Percentiles rank a stretch among this genome's conserved stretches.
Evolutionary conservation across 2,888 invertebrate species (phyloP).

Genomic region (Salpingus planirostris): DNA sequence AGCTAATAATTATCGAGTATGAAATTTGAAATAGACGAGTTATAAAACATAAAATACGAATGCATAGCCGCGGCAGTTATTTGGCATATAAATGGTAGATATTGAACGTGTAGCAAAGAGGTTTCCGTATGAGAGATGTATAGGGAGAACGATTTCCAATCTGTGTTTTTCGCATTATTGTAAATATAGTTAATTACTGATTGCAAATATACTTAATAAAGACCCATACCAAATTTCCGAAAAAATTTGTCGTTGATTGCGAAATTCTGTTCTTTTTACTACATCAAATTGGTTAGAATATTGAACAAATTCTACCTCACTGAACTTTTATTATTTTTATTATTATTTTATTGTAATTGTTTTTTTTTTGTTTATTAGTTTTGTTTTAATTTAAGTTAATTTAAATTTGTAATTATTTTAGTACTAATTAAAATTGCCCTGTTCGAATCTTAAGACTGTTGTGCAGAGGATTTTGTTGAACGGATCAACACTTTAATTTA

Average conservation of each 20-base stretch:
- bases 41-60: constrained; percentile 15
- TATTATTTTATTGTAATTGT: constrained; percentile 19
- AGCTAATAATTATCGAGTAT: constrained; percentile 6
- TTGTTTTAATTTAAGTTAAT: constrained; percentile 23
- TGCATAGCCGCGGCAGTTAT: constrained; percentile 14
- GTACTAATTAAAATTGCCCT: constrained; percentile 25
- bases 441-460: constrained; percentile 35
- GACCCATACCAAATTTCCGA: too few relatives aligned
- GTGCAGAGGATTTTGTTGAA: constrained; percentile 21
- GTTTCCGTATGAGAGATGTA: neutral
- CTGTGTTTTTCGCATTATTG: constrained; percentile 25
- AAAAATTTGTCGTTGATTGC: too few relatives aligned
- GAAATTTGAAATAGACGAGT: constrained; percentile 22
- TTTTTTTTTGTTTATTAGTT: constrained; percentile 23
- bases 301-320: constrained; percentile 40
- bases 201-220: constrained; percentile 23
- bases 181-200: constrained; percentile 27
- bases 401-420: constrained; percentile 23
- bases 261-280: constrained; percentile 15
- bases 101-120: constrained; percentile 27
- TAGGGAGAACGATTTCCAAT: constrained; percentile 37
- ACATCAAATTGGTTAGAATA: constrained; percentile 27
- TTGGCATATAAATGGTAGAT: constrained; percentile 28
- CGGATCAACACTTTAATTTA: constrained; percentile 21
- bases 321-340: constrained; percentile 21